Conservation (phyloP, 2,888 invertebrate species). For the Xiphydria camelus region DNA sequence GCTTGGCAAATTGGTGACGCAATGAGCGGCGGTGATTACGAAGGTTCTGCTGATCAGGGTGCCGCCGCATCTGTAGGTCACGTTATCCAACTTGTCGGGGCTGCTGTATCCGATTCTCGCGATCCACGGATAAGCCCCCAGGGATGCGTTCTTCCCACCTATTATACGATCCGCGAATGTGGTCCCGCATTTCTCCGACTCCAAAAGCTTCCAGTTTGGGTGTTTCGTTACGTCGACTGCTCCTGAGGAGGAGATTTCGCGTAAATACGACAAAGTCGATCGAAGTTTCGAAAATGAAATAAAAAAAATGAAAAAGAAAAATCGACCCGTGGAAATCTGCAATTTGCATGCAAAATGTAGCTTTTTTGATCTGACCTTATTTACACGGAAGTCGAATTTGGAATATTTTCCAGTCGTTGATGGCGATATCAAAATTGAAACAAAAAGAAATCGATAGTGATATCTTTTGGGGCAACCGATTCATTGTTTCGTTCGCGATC, state of each 20-base stretch:
- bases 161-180: constrained; percentile 65
- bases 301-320: too few relatives aligned
- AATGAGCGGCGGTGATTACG: constrained; percentile 58
- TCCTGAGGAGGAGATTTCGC: constrained; percentile 8
- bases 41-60: constrained; percentile 52
- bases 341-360: too few relatives aligned
- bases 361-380: constrained; percentile 10
- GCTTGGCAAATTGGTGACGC: constrained; percentile 40
- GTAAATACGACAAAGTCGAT: constrained; percentile 3
- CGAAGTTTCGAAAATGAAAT: not conserved
- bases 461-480: too few relatives aligned
- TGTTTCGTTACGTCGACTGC: constrained; percentile 43
- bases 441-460: too few relatives aligned
- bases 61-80: constrained; percentile 53
- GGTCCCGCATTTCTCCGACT: constrained; percentile 62
- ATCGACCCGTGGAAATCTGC: too few relatives aligned
- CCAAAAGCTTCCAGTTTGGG: constrained; percentile 60
- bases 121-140: constrained; percentile 70
- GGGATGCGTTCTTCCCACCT: constrained; percentile 63
- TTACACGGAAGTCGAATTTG: too few relatives aligned
- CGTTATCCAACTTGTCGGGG: too few relatives aligned
- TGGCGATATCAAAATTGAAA: not conserved
- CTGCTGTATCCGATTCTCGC: constrained; percentile 61
- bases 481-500: too few relatives aligned
- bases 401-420: not conserved